Base-by-base conservation (phyloP, 2,797 vertebrate species). In the Alouatta caraya region DNA sequence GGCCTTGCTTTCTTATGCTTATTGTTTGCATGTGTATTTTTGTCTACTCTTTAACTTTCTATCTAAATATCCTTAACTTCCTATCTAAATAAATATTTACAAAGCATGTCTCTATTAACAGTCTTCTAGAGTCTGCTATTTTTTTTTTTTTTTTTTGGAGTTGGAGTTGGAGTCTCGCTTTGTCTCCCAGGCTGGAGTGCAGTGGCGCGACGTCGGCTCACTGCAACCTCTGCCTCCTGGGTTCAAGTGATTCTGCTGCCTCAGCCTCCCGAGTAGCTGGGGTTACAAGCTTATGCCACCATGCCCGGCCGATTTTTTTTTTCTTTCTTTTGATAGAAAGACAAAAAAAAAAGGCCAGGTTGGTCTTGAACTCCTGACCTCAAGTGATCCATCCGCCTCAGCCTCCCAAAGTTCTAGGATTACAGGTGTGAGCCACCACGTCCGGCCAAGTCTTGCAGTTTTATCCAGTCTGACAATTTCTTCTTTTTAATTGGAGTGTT, bases 401-500 rank as follows among this genome's bases (percentile, higher is more conserved):
- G 33, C 33, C 64, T 67, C 33, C 4, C 64, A 67, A n/a, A 67
- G 15, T 67, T 67, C 64, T n/a, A n/a, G 64, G 33, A 67, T 67
- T 67, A 67, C 33, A 67, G 64, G 33, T 67, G 33, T 67, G 33
- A 67, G 33, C 64, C 33, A 67, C 3, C 1, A 8, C 64, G 3
- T 17, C 64, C 8, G 7, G 8, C 30, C 0, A 22, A 80, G 17
- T 90, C 26, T 79, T 83, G 30, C 24, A 57, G n/a, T 90, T 80
- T 93, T 82, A 42, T 52, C 21, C n/a, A 84, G 10, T 80, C n/a
- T 79, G 59, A 94, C 21, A 59, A 42, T 90, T 57, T 57, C 82
- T 79, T 92, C 55, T 87, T 90, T 90, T 85, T 82, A 39, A 44
- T 30, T 80, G 17, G 15, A 42, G 5, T 93, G 70, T 95, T 88